Base-by-base conservation (phyloP, 2,888 invertebrate species). In the Drosophila rellima region DNA sequence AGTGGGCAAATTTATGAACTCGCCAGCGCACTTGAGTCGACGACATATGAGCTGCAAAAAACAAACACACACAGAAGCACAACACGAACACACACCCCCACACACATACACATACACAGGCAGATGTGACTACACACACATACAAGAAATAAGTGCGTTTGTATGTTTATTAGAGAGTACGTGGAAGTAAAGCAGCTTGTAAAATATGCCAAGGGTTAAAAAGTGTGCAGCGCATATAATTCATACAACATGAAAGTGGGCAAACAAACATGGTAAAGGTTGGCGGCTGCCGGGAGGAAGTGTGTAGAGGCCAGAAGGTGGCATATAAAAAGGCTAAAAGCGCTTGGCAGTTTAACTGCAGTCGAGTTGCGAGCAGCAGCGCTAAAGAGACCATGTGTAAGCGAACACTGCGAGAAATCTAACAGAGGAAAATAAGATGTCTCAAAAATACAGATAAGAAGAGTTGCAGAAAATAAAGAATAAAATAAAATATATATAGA, bases 1-100 rank as follows among this genome's bases (percentile, higher is more conserved):
- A 88, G 90, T 85, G 90, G 88, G 83, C 88, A 89, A 89, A 85
- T 85, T 85, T 85, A 85, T 85, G 90, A 88, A 85, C 88, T 85
- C 85, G 74, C 88, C 70, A 57, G 72, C 68, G 70, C 82, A 84
- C 89, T 84, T 89, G 89, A 89, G 88, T 81, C 82, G 63, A 68
- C 74, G 75, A 71, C 83, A 83, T 68, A 68, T 74, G 68, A 84
- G 78, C 72, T 57, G 62, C 40, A 69, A 74, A 61, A 48, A 40
- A 71, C 61, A n/a, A n/a, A 78, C 39, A 57, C 40, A 48, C 47
- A 48, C 47, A 37, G 23, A 39, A 23, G 13, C 35, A 35, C 10
- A 47, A 26, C 26, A 61, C 44, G 52, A 47, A 45, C 35, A 56
- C 54, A 44, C 52, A 44, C 52, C 17, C 44, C 31, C 29, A 56